phyloP scores from a whole-genome alignment of 2,888 invertebrate species.

The Dione vanillae region DNA sequence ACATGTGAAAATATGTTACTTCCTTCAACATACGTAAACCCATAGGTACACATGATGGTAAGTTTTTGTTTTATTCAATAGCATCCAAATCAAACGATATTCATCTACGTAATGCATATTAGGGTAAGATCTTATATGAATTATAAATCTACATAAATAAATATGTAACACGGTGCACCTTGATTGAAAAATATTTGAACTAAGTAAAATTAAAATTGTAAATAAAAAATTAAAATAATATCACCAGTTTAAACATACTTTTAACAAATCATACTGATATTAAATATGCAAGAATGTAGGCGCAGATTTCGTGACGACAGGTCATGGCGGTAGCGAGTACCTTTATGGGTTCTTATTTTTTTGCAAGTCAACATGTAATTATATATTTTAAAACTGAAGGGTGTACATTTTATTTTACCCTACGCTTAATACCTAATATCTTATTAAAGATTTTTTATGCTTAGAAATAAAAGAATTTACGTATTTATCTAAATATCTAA shows the following conservation, averaged over 20 bases:
- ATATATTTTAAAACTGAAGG: constrained; percentile 3
- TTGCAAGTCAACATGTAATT: constrained; percentile 64
- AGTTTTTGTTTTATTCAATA: too few species aligned
- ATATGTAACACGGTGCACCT: too few species aligned
- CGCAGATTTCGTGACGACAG: constrained; percentile 76
- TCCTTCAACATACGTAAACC: constrained; percentile 15
- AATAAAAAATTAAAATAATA: constrained; percentile 45
- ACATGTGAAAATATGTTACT: constrained; percentile 5
- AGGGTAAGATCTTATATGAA: too few species aligned
- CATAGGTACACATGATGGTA: too few species aligned
- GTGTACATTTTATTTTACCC: constrained; percentile 1
- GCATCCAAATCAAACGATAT: too few species aligned
- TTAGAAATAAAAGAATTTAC: too few species aligned
- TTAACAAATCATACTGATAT: constrained; percentile 70
- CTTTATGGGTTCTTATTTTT: constrained; percentile 64
- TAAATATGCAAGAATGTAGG: constrained; percentile 80
- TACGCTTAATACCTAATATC: not conserved
- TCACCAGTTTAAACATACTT: constrained; percentile 59
- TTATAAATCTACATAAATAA: too few species aligned
- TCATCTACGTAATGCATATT: not conserved
- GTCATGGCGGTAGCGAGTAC: constrained; percentile 69
- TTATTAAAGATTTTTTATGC: not conserved
- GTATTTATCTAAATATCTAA: not conserved
- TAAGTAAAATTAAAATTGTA: too few species aligned
- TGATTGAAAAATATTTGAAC: too few species aligned